These are phyloP conservation scores for Aurelia sp. DNA, from an alignment of 30 jellyfish, hydroid and myxozoan species.

Conservation along the genomic window DNA sequence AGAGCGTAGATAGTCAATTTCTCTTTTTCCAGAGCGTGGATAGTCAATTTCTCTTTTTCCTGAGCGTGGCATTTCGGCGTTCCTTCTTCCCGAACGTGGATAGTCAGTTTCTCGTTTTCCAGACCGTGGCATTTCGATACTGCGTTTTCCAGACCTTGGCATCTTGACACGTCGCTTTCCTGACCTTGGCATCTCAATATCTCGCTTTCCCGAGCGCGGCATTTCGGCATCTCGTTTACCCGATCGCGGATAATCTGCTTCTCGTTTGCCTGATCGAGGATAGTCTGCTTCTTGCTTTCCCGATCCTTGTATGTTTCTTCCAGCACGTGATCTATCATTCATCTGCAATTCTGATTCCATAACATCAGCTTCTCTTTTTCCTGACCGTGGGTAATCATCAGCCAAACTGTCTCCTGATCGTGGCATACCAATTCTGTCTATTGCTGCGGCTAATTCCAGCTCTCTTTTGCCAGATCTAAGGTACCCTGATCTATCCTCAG, in stretches of 20 bases:
- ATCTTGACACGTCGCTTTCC: constrained; percentile 2
- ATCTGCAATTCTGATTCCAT: too few relatives aligned
- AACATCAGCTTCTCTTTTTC: too few relatives aligned
- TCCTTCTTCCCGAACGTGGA: constrained; percentile 26
- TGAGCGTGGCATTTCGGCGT: neutral
- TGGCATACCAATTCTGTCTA: neutral
- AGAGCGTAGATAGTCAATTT: neutral
- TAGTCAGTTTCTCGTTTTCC: constrained; percentile 9
- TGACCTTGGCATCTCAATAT: constrained; percentile 12
- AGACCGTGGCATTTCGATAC: constrained; percentile 18
- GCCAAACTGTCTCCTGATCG: neutral
- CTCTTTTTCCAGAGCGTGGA: too few relatives aligned
- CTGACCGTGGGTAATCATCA: too few relatives aligned
- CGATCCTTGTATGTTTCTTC: neutral
- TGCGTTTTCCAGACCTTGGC: constrained; percentile 41
- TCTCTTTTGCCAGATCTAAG: constrained; percentile 43
- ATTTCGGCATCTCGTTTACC: neutral
- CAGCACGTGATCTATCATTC: too few relatives aligned
- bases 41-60: neutral
- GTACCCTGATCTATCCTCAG: constrained; percentile 1
- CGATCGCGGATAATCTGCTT: neutral
- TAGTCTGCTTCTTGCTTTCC: neutral
- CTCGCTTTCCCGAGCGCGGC: constrained; percentile 29
- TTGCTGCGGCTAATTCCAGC: neutral
- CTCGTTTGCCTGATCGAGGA: neutral